Base-by-base conservation (phyloP, 2,888 invertebrate species). In the Aelia acuminata region DNA sequence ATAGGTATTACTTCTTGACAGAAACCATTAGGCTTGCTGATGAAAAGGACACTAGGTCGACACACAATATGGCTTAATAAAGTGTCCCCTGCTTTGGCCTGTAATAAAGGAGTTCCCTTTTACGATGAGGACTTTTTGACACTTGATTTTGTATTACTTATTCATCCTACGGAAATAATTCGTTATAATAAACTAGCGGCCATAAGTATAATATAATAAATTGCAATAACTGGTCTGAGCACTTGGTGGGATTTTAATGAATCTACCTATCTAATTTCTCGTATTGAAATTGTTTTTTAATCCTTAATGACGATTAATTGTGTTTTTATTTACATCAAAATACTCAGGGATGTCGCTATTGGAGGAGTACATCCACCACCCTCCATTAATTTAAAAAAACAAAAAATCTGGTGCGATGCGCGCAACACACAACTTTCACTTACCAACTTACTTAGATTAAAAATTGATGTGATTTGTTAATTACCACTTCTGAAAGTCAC, bases 51-150 rank as follows among this genome's bases (percentile, higher is more conserved):
- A 70, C 63, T 70, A 8, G 7, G 5, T 70, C 63, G 7, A 35
- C n/a, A 35, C 63, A 70, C 63, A 70, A 70, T 70, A 70, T 20
- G 63, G 18, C 31, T 70, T 70, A 70, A 35, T 70, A 70, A 70
- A 70, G 63, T 70, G 18, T 35, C 35, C 63, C 0, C 18, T 18
- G 31, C 35, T 35, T 70, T 35, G 35, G 35, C 0, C 26, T 31
- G 57, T 35, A 7, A 70, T 31, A 3, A 70, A 70, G 31, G 18
- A 18, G 31, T 18, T 70, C 1, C 63, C 63, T 70, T 70, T 18
- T 35, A 63, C 15, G 63, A 31, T 26, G 8, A 15, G 18, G 18
- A 18, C 13, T 70, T 70, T 70, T 70, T 0, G 31, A 18, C 35
- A 7, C 63, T 70, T 35, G 63, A 35, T 35, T 70, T 70, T 35